These are phyloP conservation scores for Eulemur coronatus DNA, from an alignment of 2,797 vertebrate genomes.

Conservation along the genomic window DNA sequence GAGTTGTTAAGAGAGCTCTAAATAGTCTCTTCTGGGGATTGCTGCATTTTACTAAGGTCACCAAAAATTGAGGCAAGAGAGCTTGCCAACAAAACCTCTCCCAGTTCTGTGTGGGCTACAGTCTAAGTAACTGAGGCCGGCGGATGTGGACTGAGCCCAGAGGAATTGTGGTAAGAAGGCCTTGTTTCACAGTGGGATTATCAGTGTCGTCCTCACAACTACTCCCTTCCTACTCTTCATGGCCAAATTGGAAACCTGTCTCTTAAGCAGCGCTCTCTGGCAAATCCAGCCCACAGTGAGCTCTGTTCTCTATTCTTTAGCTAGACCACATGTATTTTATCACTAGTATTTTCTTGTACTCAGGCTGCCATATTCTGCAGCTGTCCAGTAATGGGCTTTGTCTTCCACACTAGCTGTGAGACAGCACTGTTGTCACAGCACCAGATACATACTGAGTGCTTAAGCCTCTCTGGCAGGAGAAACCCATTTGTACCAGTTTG, in stretches of 20 bases:
- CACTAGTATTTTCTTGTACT: not conserved
- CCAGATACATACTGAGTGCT: not conserved
- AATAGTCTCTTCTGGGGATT: not conserved
- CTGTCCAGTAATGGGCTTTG: not conserved
- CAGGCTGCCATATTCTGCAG: fast-evolving
- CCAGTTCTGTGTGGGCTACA: constrained; percentile 19
- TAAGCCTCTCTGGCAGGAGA: not conserved
- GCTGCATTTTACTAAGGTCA: not conserved
- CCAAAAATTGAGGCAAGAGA: not conserved
- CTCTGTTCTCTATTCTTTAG: not conserved
- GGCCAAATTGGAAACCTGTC: not conserved
- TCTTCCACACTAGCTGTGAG: not conserved
- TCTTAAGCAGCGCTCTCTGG: not conserved
- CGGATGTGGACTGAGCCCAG: constrained; percentile 15
- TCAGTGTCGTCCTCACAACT: not conserved
- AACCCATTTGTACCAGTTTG: not conserved
- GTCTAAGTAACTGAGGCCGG: constrained; percentile 3
- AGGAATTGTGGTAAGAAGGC: not conserved
- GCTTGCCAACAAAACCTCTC: constrained; percentile 34
- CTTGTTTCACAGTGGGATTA: not conserved
- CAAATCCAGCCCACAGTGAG: not conserved
- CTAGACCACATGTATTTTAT: not conserved
- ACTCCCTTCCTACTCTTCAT: not conserved
- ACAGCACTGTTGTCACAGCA: not conserved
- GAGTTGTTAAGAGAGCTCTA: not conserved